A percentile compares a stretch with the other conserved stretches of the same genome.
phyloP scores from a whole-genome alignment of 2,888 invertebrate species.

The Acleris emargana region DNA sequence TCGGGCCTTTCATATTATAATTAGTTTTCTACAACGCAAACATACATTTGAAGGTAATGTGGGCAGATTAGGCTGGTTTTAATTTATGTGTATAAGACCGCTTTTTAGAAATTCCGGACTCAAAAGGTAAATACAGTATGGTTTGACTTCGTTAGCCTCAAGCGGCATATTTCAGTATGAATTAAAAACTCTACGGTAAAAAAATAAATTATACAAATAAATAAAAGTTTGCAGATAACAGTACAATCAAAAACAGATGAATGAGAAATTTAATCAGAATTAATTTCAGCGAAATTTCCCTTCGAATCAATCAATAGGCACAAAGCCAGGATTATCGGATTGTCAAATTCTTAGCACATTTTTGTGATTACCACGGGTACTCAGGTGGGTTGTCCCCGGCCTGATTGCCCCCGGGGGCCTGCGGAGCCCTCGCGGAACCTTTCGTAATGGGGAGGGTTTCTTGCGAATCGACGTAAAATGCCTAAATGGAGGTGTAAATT shows the following conservation, averaged over 20 bases:
- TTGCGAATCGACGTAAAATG: slow-evolving; percentile 40
- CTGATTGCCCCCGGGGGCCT: slow-evolving; percentile 41
- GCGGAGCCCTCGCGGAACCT: slow-evolving; percentile 40
- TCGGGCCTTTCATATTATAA: too few species aligned
- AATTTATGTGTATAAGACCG: not conserved
- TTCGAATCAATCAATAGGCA: slow-evolving; percentile 27
- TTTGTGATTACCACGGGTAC: slow-evolving; percentile 37
- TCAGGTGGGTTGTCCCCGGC: slow-evolving; percentile 38
- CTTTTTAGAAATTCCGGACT: not conserved
- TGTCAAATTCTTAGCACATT: slow-evolving; percentile 36
- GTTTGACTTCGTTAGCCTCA: too few species aligned
- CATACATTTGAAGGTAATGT: too few species aligned
- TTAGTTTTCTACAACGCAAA: too few species aligned
- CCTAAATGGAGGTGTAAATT: slow-evolving; percentile 46
- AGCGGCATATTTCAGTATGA: too few species aligned
- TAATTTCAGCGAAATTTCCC: slow-evolving; percentile 27
- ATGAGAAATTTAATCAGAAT: slow-evolving; percentile 16
- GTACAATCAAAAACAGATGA: not conserved
- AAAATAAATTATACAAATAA: too few species aligned
- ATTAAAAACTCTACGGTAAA: too few species aligned
- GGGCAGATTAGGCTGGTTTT: too few species aligned
- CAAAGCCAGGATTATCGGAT: slow-evolving; percentile 31
- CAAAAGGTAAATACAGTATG: not conserved
- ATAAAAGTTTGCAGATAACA: not conserved
- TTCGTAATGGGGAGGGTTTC: slow-evolving; percentile 40